Percentiles rank a stretch among this genome's conserved stretches.
Evolutionary conservation across 2,113 vertebrate species (phyloP).

Genomic region (Protomyctophum bolini): DNA sequence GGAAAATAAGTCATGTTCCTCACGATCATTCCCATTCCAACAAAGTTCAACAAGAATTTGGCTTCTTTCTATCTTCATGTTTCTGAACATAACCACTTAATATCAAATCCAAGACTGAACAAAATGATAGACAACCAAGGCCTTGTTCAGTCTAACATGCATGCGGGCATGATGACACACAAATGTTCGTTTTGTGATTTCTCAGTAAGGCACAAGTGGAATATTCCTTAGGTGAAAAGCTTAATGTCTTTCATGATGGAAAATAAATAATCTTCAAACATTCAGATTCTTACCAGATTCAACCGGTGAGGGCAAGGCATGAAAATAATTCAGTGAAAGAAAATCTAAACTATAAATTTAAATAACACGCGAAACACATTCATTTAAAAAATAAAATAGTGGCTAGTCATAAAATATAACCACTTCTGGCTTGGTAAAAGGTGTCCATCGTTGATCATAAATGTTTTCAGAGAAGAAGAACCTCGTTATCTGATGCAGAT

Average conservation of each 20-base stretch:
- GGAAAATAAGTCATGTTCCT: no score
- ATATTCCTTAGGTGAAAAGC: constrained; percentile 55
- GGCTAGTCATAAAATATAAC: background rate
- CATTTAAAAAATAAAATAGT: constrained; percentile 13
- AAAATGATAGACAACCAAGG: constrained; percentile 5
- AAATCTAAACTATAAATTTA: constrained; percentile 39
- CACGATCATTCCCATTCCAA: background rate
- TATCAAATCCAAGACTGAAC: constrained; percentile 5
- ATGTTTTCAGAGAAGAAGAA: constrained; percentile 33
- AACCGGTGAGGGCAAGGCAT: constrained; percentile 44
- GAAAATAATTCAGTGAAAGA: constrained; percentile 8
- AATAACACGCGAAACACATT: constrained; percentile 41
- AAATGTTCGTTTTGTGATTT: constrained; percentile 18
- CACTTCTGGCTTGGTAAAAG: background rate
- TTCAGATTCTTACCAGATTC: constrained; percentile 42
- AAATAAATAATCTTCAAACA: constrained; percentile 42
- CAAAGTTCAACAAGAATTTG: background rate
- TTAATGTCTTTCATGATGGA: constrained; percentile 39
- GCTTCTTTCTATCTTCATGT: background rate
- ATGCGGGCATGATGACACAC: constrained; percentile 23
- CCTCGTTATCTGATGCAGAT: constrained; percentile 71
- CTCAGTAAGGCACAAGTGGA: constrained; percentile 69
- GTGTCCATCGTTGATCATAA: constrained; percentile 34
- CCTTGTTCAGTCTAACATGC: constrained; percentile 10
- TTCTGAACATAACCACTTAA: background rate